Percentiles rank a stretch among this genome's conserved stretches.
Conservation (phyloP, 2,113 vertebrate genomes). For the Caranx ignobilis region DNA sequence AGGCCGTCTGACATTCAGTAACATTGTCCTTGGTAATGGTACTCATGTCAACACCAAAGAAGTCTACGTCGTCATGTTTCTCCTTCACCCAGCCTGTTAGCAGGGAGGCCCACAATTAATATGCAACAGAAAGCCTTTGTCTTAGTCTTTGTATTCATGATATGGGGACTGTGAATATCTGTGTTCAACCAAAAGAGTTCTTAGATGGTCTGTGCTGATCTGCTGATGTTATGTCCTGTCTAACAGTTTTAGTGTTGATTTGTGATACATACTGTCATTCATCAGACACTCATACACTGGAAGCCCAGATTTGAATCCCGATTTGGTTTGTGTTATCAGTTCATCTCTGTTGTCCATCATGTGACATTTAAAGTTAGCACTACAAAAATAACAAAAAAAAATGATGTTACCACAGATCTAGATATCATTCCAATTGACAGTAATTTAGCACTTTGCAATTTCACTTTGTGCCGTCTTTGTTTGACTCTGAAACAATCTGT, state of each 20-base stretch:
- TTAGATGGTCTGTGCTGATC: not conserved
- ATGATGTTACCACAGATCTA: not conserved
- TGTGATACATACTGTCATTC: slow-evolving; percentile 34
- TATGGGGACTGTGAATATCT: not conserved
- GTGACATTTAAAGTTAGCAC: slow-evolving; percentile 25
- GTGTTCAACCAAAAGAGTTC: not conserved
- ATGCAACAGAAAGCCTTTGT: not conserved
- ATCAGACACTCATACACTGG: slow-evolving; percentile 60
- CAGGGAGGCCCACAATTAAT: not conserved
- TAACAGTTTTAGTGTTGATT: not conserved
- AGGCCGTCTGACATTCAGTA: slow-evolving; percentile 45
- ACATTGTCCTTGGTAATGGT: slow-evolving; percentile 34
- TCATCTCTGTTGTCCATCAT: slow-evolving; percentile 57
- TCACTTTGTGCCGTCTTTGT: not conserved
- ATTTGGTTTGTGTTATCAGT: no score
- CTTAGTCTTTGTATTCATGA: no score
- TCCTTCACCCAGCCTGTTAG: slow-evolving; percentile 56
- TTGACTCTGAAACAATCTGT: not conserved
- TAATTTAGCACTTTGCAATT: not conserved
- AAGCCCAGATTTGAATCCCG: slow-evolving; percentile 57
- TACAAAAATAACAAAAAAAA: slow-evolving; percentile 17
- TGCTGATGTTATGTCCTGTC: no score
- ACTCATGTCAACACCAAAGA: slow-evolving; percentile 45
- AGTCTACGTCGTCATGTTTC: slow-evolving; percentile 42
- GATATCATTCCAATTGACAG: no score